These are phyloP conservation scores for Tinamus guttatus DNA, from an alignment of 2,113 vertebrate genomes.

Conservation along the genomic window DNA sequence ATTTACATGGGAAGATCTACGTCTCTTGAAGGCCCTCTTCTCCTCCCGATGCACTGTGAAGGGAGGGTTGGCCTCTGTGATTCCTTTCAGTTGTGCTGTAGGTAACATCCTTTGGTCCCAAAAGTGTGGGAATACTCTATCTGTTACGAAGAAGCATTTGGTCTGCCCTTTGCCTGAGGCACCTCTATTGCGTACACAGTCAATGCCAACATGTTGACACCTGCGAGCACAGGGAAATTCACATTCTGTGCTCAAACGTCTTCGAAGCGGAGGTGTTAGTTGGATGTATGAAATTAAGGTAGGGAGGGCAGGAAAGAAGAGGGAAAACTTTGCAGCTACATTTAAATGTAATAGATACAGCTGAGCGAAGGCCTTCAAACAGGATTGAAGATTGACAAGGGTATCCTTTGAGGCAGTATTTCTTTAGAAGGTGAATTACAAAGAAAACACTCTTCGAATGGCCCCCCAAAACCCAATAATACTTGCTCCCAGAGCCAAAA, in stretches of 20 bases:
- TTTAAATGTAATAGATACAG: neutral
- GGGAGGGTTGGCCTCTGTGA: neutral
- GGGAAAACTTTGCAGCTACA: neutral
- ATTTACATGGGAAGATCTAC: neutral
- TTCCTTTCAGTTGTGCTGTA: neutral
- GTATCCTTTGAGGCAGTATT: neutral
- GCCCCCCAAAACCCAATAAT: neutral
- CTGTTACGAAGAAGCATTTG: neutral
- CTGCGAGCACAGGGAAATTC: slow-evolving; percentile 33
- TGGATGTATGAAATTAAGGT: neutral
- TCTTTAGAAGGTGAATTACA: neutral
- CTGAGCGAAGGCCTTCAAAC: neutral
- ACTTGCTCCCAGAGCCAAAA: neutral
- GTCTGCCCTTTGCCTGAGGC: slow-evolving; percentile 51
- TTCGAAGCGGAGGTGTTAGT: neutral
- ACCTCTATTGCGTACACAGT: neutral
- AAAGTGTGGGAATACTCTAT: neutral
- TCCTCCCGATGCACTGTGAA: neutral
- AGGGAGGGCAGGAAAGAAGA: neutral
- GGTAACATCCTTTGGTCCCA: neutral
- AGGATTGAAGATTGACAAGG: neutral
- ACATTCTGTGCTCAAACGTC: neutral
- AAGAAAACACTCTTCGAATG: neutral
- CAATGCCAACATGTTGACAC: neutral
- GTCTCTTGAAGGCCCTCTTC: neutral